Evolutionary conservation across 1,140 invertebrate species (phyloP).

Genomic region (Magallana angulata): DNA sequence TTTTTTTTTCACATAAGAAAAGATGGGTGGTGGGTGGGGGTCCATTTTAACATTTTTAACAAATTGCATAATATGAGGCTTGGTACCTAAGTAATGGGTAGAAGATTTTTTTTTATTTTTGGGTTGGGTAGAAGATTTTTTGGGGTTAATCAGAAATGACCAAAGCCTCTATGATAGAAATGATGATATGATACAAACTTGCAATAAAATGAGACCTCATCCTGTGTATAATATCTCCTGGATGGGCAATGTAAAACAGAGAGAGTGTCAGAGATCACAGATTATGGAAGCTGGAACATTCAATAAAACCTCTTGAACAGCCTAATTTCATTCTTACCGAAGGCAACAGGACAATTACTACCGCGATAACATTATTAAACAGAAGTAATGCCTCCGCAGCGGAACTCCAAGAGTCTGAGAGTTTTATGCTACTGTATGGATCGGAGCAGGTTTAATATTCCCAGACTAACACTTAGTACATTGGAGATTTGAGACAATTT

Average conservation of each 20-base stretch:
- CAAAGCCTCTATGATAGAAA: neutral
- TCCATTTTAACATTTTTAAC: neutral
- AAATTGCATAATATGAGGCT: neutral
- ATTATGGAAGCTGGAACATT: neutral
- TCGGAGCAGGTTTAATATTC: no score
- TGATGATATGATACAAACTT: neutral
- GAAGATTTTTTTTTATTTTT: no score
- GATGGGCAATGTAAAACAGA: neutral
- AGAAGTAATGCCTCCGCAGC: neutral
- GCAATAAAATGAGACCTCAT: neutral
- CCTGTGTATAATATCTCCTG: neutral
- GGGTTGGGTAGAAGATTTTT: no score
- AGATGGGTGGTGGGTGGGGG: no score
- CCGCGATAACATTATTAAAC: neutral
- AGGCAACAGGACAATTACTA: conserved; percentile 5
- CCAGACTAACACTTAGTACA: no score
- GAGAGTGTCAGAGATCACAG: neutral
- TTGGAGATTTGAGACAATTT: no score
- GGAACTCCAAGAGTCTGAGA: no score
- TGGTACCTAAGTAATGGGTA: no score
- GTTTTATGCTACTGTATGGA: no score
- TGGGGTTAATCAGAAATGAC: no score
- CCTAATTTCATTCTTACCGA: conserved; percentile 9
- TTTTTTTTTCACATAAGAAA: no score
- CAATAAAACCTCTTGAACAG: neutral